A percentile compares a stretch with the other conserved stretches of the same genome.
Conservation (phyloP, 2,797 vertebrate species). For the Nyctalus aviator region DNA sequence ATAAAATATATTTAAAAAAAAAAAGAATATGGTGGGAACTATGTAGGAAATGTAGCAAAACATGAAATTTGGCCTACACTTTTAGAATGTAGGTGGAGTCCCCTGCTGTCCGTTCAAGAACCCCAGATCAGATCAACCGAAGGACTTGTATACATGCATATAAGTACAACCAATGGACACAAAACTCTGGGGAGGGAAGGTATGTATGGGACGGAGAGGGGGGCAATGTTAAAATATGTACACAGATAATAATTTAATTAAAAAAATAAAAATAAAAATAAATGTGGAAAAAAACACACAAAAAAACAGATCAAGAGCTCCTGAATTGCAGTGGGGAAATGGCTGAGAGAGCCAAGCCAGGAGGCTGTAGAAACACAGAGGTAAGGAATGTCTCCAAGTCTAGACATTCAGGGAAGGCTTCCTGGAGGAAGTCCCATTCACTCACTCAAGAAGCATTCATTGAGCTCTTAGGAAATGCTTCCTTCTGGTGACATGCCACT, state of each 20-base stretch:
- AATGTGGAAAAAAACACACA: too few relatives aligned
- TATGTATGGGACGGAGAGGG: too few relatives aligned
- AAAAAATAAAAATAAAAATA: too few relatives aligned
- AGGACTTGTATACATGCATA: too few relatives aligned
- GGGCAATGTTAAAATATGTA: too few relatives aligned
- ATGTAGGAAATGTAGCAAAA: background rate
- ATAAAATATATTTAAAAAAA: background rate
- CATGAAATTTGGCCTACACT: background rate
- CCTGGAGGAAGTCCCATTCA: conserved; percentile 25
- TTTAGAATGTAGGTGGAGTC: background rate
- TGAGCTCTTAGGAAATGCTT: background rate
- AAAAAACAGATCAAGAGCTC: background rate
- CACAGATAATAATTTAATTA: too few relatives aligned
- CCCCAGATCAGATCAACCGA: background rate
- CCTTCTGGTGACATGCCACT: background rate
- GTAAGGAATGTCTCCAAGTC: background rate
- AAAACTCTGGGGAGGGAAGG: too few relatives aligned
- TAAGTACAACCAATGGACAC: too few relatives aligned
- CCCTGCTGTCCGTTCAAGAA: background rate
- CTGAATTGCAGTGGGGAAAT: background rate
- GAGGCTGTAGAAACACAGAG: background rate
- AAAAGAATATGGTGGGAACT: background rate
- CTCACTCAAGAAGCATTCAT: background rate
- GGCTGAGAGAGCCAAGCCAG: background rate
- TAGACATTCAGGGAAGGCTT: conserved; percentile 48